Base-by-base conservation (phyloP, 2,113 vertebrate genomes). In the Ellobius talpinus region DNA sequence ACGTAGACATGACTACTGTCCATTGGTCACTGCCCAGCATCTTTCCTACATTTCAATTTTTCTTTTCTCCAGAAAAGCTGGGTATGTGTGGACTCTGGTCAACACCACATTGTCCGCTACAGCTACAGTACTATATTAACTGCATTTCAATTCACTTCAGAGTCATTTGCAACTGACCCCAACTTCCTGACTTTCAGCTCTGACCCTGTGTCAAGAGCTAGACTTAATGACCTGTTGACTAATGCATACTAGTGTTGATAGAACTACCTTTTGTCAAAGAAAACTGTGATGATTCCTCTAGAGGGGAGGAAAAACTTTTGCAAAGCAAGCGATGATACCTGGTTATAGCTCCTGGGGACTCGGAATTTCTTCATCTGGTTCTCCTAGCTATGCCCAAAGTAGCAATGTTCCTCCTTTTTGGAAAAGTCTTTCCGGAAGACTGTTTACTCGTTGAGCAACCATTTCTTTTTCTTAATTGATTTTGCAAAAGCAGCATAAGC, bases 11-110 rank as follows among this genome's bases (percentile, higher is more conserved):
- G 19, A 5, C 68, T 8, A 2, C 74, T 76, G 58, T 42, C n/a
- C 13, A 14, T 42, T 74, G 61, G 50, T 24, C 1, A 61, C 3
- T 36, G 36, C 31, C 31, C 0, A 1, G 16, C 29, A 36, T 68
- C 58, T 33, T 39, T 26, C 23, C 26, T 4, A 2, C 12, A 12
- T 39, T 47, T 21, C 39, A 19, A 1, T 55, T 70, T 61, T 16
- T 4, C 77, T 84, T 85, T 26, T 58, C 36, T 58, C 36, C 66
- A 52, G 23, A 50, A 79, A 79, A 90, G 73, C 58, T 29, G n/a
- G 13, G 21, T 94, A 76, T 95, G 89, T 90, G 89, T 92, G 87
- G 94, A 90, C 68, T 94, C 68, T 94, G 81, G 68, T 95, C 90
- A 78, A n/a, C 52, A 70, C 74, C 90, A 84, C 50, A 52, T 65